Evolutionary conservation across 2,113 vertebrate genomes (phyloP).

Genomic region (Lycaon pictus): DNA sequence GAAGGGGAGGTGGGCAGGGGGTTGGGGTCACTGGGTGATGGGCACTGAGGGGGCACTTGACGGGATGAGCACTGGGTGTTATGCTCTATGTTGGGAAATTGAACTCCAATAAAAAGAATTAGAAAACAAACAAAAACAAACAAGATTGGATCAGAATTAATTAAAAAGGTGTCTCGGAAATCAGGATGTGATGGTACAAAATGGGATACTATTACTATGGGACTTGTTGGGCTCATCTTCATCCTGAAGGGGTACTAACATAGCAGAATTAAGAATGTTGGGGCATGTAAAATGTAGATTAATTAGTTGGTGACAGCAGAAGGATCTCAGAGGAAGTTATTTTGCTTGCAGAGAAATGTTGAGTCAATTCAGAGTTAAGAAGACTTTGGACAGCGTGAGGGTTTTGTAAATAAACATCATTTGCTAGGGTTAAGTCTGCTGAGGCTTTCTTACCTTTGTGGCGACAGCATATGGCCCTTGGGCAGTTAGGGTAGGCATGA

Average conservation of each 20-base stretch:
- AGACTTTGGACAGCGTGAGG: background rate
- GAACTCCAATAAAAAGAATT: no score
- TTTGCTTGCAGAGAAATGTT: background rate
- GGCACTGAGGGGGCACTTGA: no score
- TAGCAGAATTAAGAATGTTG: background rate
- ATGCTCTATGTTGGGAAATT: no score
- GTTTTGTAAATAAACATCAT: background rate
- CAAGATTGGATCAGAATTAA: background rate
- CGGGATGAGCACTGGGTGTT: no score
- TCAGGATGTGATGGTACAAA: background rate
- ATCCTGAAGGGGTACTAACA: background rate
- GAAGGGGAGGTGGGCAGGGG: no score
- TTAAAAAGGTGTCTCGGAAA: background rate
- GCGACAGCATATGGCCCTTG: background rate
- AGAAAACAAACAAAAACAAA: background rate
- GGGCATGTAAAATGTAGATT: background rate
- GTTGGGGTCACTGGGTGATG: no score
- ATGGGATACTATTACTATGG: background rate
- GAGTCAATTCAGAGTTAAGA: background rate
- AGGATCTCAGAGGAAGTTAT: background rate
- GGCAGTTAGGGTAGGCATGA: background rate
- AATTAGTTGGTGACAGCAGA: background rate
- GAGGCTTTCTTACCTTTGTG: background rate
- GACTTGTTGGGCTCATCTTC: background rate
- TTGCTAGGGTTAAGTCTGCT: background rate